Conservation (phyloP, 2,113 vertebrate genomes). For the Gambusia holbrooki region DNA sequence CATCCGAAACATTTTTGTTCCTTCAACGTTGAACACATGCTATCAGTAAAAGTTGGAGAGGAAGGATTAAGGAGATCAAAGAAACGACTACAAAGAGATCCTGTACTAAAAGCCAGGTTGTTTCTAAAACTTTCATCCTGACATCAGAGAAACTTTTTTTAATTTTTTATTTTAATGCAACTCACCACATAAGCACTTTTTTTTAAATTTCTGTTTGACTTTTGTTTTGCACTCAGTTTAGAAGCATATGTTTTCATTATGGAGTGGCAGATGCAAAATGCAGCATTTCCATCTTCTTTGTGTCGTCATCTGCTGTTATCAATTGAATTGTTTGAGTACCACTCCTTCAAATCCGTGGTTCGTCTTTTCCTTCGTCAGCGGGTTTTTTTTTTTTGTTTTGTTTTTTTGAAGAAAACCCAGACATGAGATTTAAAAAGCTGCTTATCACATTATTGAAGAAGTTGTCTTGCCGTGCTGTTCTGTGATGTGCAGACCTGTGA, state of each 20-base stretch:
- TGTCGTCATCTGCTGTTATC: not conserved
- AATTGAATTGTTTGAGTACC: not conserved
- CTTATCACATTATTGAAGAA: not conserved
- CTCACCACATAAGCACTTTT: not conserved
- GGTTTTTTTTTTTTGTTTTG: no score
- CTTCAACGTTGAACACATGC: constrained; percentile 29
- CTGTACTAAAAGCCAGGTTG: constrained; percentile 51
- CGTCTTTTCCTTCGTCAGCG: constrained; percentile 54
- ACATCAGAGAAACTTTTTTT: constrained; percentile 42
- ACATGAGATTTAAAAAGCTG: not conserved
- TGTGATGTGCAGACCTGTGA: not conserved
- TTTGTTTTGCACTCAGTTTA: not conserved
- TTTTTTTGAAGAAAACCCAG: constrained; percentile 25
- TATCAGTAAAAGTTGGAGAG: constrained; percentile 32
- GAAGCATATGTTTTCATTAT: not conserved
- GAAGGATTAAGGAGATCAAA: constrained; percentile 42
- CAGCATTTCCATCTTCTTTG: not conserved
- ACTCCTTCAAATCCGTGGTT: not conserved
- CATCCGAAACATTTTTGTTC: constrained; percentile 46
- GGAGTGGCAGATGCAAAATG: not conserved
- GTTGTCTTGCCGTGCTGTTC: not conserved
- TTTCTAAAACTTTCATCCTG: constrained; percentile 45
- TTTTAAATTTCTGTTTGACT: not conserved
- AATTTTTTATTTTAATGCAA: not conserved
- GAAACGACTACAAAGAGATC: constrained; percentile 46